A percentile compares a stretch with the other conserved stretches of the same genome.
phyloP scores from a whole-genome alignment of 2,113 vertebrate species.

The Triplophysa rosa region DNA sequence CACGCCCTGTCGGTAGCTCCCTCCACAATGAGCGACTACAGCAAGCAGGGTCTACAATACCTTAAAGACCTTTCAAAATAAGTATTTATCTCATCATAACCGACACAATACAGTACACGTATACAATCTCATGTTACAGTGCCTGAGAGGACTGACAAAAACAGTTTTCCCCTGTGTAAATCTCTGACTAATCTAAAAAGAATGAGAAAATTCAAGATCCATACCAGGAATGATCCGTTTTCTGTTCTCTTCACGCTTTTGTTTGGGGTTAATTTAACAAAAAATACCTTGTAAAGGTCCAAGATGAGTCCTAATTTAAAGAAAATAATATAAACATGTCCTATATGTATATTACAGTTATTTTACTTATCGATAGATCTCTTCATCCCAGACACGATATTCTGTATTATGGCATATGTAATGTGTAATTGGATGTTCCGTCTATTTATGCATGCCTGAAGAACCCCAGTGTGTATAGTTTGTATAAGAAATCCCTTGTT shows the following conservation, averaged over 20 bases:
- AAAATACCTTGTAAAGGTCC: constrained; percentile 26
- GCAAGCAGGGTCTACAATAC: constrained; percentile 79
- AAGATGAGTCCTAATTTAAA: background rate
- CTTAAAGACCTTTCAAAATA: constrained; percentile 82
- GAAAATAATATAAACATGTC: background rate
- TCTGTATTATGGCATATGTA: no score
- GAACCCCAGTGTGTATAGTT: constrained; percentile 9
- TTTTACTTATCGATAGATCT: background rate
- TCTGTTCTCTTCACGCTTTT: background rate
- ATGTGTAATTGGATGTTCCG: no score
- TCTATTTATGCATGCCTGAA: no score
- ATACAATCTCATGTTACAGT: background rate
- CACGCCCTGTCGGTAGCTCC: constrained; percentile 83
- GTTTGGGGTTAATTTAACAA: background rate
- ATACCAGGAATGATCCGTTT: background rate
- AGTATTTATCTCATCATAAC: constrained; percentile 42
- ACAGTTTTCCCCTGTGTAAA: background rate
- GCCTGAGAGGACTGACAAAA: background rate
- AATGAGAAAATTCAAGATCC: background rate
- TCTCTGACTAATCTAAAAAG: background rate
- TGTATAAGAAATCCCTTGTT: constrained; percentile 20
- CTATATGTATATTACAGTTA: constrained; percentile 23
- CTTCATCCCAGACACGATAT: background rate
- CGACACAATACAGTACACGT: background rate
- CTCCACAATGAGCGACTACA: constrained; percentile 77